A percentile compares a stretch with the other conserved stretches of the same genome.
These are phyloP conservation scores for Drosophila melanogaster DNA, from an alignment of 1,140 invertebrate genomes.

Conservation along the genomic window DNA sequence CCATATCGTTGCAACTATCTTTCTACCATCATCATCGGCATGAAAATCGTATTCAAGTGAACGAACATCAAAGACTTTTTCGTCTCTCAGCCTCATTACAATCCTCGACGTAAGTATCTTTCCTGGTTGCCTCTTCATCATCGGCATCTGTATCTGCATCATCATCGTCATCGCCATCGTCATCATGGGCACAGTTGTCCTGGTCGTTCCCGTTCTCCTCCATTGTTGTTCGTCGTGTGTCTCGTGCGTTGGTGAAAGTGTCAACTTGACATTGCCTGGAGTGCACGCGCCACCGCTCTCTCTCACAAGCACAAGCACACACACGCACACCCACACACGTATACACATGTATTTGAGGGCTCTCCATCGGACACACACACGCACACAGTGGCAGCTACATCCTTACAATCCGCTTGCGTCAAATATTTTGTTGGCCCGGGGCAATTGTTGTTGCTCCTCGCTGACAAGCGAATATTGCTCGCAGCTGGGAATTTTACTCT, in stretches of 20 bases:
- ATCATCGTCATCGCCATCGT: constrained; percentile 1
- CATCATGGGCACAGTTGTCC: constrained; percentile 1
- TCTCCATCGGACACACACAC: constrained; percentile 21
- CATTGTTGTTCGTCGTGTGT: constrained; percentile 40
- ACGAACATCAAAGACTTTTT: constrained; percentile 21
- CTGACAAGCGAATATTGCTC: constrained; percentile 61
- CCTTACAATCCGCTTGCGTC: constrained; percentile 67
- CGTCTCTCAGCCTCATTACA: constrained; percentile 15
- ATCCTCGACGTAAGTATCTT: constrained; percentile 13
- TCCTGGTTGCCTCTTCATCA: constrained; percentile 15
- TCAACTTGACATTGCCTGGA: constrained; percentile 82
- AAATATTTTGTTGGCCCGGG: constrained; percentile 79
- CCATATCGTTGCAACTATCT: constrained; percentile 3
- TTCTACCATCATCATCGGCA: neutral
- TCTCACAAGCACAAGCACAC: constrained; percentile 24
- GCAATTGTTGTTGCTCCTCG: constrained; percentile 57
- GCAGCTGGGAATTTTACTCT: constrained; percentile 45
- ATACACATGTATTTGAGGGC: neutral
- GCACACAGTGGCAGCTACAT: constrained; percentile 18
- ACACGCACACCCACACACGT: constrained; percentile 3
- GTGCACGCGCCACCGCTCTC: constrained; percentile 75
- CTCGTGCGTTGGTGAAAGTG: constrained; percentile 74
- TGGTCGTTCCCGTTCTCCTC: constrained; percentile 27
- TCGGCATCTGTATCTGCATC: constrained; percentile 30
- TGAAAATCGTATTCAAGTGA: neutral